Base-by-base conservation (phyloP, 2,797 vertebrate species). In the Zenarchopterus dispar region DNA sequence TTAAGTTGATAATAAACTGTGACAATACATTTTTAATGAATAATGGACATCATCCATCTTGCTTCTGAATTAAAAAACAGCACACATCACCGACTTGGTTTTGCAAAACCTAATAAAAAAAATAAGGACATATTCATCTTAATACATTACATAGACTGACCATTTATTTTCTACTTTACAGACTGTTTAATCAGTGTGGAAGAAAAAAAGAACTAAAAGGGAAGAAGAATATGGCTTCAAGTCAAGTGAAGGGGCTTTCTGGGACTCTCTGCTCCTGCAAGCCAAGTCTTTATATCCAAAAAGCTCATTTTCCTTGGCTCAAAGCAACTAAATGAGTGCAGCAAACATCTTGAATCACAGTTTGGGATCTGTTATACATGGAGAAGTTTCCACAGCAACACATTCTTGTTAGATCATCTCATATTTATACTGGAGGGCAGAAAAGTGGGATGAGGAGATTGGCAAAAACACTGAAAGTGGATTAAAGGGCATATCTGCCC, bases 371-470 rank as follows among this genome's bases (percentile, higher is more conserved):
- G 73, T 67, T 84, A 65, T 81, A 85, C 73, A 87, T 74, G 72
- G 54, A 70, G 67, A 84, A 81, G 73, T 93, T 93, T 93, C 89
- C 91, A 93, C 84, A 81, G 76, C 73, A 85, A 89, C 85, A 81
- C 85, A 91, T 90, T 91, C 84, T 69, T 89, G 53, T 64, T 63
- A 60, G 74, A 86, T 86, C 69, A 54, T 84, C 76, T 91, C 81
- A 90, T 86, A 79, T 86, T 90, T 88, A 79, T 67, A 60, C 74
- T 75, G 56, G 43, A 78, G 54, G 70, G 78, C 64, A 73, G 63
- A 56, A 64, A 78, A 80, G 72, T 62, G 46, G 70, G 56, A 65
- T 75, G 77, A 78, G 65, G 16, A 80, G 47, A 23, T 43, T 81
- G 80, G 80, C 63, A 77, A 63, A 69, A 68, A 65, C 61, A 68